Percentiles rank a stretch among this genome's conserved stretches.
These are phyloP conservation scores for Selene dorsalis DNA, from an alignment of 2,797 vertebrate species.

Conservation along the genomic window DNA sequence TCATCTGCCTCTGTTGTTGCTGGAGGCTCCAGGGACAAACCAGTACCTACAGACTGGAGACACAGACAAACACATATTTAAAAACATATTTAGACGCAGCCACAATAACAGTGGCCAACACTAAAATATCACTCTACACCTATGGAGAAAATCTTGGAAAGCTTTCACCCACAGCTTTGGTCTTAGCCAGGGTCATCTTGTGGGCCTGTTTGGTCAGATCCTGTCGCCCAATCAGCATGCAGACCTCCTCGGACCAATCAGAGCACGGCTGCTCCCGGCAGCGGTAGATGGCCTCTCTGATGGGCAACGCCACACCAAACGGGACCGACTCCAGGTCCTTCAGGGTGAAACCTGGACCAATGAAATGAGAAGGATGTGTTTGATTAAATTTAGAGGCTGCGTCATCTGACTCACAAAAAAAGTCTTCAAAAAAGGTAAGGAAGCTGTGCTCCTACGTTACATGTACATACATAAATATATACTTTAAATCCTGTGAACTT, in stretches of 20 bases:
- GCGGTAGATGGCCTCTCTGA: conserved; percentile 94
- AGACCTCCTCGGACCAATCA: conserved; percentile 96
- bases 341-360: conserved; percentile 89
- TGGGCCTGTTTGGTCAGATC: conserved; percentile 96
- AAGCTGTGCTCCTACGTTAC: no score
- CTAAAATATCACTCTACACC: no score
- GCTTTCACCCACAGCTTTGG: conserved; percentile 89
- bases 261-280: conserved; percentile 95
- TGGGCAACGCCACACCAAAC: conserved; percentile 95
- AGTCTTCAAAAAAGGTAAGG: background rate
- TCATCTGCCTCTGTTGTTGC: conserved; percentile 91
- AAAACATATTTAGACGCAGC: background rate
- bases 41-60: conserved; percentile 85
- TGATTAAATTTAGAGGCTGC: background rate
- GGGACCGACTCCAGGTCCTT: conserved; percentile 96
- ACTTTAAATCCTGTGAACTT: background rate
- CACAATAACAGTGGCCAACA: background rate
- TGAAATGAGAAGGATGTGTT: background rate
- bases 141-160: background rate
- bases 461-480: no score
- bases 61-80: background rate
- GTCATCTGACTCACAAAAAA: background rate
- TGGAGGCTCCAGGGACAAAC: conserved; percentile 89
- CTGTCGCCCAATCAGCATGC: conserved; percentile 94
- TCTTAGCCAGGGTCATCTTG: conserved; percentile 91